Evolutionary conservation across 2,888 invertebrate genomes (phyloP).

Genomic region (Aelia acuminata): DNA sequence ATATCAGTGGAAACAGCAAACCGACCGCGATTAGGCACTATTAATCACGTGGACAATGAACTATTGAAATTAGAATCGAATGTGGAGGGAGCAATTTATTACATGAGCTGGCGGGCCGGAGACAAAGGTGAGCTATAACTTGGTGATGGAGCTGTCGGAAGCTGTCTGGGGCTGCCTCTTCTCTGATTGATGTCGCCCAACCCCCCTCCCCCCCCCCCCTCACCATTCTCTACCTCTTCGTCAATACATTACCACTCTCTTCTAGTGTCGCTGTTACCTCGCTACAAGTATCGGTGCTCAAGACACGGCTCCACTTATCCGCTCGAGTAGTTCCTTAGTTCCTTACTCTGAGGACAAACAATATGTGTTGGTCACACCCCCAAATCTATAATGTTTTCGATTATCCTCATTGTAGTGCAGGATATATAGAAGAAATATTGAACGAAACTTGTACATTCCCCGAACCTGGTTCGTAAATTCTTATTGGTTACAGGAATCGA

Average conservation of each 20-base stretch:
- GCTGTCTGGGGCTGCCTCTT: neutral
- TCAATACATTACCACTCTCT: neutral
- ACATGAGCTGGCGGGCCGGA: neutral
- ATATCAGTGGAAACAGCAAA: neutral
- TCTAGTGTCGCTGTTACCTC: neutral
- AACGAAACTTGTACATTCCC: too few relatives aligned
- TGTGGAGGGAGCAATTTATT: neutral
- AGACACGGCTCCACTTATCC: neutral
- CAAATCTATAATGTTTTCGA: too few relatives aligned
- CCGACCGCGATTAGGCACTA: neutral
- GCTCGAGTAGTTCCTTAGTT: neutral
- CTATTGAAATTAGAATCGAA: slow-evolving; percentile 41
- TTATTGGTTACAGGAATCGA: too few relatives aligned
- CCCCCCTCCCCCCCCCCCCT: too few relatives aligned
- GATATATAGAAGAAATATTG: too few relatives aligned
- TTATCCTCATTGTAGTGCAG: too few relatives aligned
- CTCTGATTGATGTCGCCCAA: too few relatives aligned
- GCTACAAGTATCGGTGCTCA: neutral
- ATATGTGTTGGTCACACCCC: neutral
- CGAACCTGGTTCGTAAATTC: too few relatives aligned
- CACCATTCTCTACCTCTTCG: too few relatives aligned
- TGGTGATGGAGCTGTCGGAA: slow-evolving; percentile 28
- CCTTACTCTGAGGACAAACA: neutral
- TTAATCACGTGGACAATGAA: slow-evolving; percentile 4
- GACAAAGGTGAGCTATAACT: slow-evolving; percentile 29